Conservation (phyloP, 2,888 invertebrate genomes). For the Operophtera brumata region DNA sequence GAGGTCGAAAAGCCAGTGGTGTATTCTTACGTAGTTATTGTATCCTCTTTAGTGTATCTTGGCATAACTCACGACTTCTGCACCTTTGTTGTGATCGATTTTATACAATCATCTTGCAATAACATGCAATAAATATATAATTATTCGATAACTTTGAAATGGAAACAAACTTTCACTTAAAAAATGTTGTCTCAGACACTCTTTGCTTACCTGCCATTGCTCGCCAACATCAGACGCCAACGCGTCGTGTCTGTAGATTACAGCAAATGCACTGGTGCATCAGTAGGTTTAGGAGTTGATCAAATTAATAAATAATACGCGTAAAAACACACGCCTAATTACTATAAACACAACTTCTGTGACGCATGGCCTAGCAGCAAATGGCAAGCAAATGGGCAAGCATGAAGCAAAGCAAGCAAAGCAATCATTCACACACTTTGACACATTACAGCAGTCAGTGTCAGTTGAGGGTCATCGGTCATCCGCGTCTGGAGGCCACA, state of each 20-base stretch:
- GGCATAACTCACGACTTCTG: conserved; percentile 1
- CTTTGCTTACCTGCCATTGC: conserved; percentile 57
- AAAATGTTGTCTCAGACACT: conserved; percentile 32
- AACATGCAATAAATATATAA: not conserved
- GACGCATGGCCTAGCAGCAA: too few species aligned
- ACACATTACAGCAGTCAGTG: too few species aligned
- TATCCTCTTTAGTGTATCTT: too few species aligned
- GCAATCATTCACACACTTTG: too few species aligned
- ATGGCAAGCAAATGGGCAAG: too few species aligned
- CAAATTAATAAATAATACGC: conserved; percentile 56
- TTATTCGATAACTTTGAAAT: not conserved
- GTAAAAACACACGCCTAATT: conserved; percentile 47
- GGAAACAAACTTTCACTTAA: conserved; percentile 62
- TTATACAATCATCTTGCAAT: not conserved
- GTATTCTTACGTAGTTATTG: too few species aligned
- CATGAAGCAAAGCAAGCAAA: too few species aligned
- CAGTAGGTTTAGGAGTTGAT: conserved; percentile 39
- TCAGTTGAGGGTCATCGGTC: too few species aligned
- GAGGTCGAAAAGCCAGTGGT: conserved; percentile 21
- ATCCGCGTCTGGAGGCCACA: too few species aligned
- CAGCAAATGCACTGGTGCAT: conserved; percentile 51
- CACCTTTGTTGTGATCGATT: conserved; percentile 1
- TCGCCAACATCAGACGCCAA: too few species aligned
- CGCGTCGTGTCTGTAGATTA: conserved; percentile 40
- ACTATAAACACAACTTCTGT: conserved; percentile 43